Base-by-base conservation (phyloP, 2,113 vertebrate species). In the Eretmochelys imbricata region DNA sequence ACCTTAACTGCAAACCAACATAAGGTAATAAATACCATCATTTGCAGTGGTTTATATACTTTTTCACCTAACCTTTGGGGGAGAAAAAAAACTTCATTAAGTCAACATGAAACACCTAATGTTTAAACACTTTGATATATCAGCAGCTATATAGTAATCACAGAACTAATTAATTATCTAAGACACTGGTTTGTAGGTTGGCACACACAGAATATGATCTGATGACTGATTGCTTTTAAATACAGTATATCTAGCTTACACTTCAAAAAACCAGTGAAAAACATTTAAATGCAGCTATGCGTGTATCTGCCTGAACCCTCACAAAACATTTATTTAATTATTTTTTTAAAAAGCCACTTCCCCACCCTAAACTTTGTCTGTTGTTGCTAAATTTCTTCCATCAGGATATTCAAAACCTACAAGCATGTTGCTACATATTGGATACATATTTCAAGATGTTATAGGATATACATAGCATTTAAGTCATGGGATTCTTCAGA, bases 251-350 rank as follows among this genome's bases (percentile, higher is more conserved):
- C 96, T 96, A 95, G 92, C 92, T 97, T 42, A 81, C 9, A 97
- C 92, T 96, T 96, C 89, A 97, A 98, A 97, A 75, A 89, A 53
- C 80, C 10, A 92, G 55, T 91, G 94, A 92, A 97, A 94, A 96
- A 95, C 38, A 84, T 94, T 93, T 35, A 95, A 94, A 89, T 76
- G 65, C 80, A 53, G 89, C 54, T 89, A 29, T 65, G 84, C 85
- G 59, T 94, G 92, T 95, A 93, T 69, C 87, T 90, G 93, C 75
- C 91, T 95, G 93, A 93, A 90, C 93, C 79, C 91, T 96, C 90
- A 93, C 81, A 96, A 95, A 94, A 88, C 53, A 89, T 92, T 85
- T 84, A 85, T 90, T 87, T 42, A 42, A 42, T 42, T 42, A 42
- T 42, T 82, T 89, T 93, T 88, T 79, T 62, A n/a, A 54, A 13